These are phyloP conservation scores for Petroica traversi DNA, from an alignment of 2,113 vertebrate genomes.

Conservation along the genomic window DNA sequence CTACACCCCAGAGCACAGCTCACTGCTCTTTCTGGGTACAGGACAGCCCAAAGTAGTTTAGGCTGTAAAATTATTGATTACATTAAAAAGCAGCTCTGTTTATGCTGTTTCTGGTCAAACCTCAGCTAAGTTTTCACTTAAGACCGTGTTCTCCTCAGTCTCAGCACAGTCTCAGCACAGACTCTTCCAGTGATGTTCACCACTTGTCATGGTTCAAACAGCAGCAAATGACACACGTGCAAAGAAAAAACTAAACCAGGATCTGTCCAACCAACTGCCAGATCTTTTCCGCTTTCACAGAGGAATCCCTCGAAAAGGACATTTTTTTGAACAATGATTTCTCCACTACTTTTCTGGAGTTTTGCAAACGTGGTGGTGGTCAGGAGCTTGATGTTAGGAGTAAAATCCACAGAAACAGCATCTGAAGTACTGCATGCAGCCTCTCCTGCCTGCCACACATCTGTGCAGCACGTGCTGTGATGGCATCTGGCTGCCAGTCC, in stretches of 20 bases:
- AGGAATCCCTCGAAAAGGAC: background rate
- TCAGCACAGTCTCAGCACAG: background rate
- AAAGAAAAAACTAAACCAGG: background rate
- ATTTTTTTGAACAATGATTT: background rate
- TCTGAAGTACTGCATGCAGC: accelerated
- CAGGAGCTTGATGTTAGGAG: background rate
- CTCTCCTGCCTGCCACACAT: background rate
- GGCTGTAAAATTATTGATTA: background rate
- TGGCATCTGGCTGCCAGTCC: accelerated
- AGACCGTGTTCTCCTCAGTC: background rate
- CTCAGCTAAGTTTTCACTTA: background rate
- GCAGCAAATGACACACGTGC: background rate
- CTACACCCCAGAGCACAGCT: background rate
- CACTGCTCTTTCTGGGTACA: background rate
- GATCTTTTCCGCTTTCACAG: background rate
- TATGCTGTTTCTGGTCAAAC: background rate
- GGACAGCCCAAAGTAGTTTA: background rate
- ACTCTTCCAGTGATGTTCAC: background rate
- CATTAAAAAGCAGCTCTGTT: background rate
- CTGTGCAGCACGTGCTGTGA: accelerated
- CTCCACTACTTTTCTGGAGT: background rate
- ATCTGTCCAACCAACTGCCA: background rate
- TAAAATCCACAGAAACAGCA: background rate
- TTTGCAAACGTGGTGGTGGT: background rate
- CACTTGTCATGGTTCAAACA: background rate